These are phyloP conservation scores for Parthenolecanium corni DNA, from an alignment of 2,888 invertebrate species.

Conservation along the genomic window DNA sequence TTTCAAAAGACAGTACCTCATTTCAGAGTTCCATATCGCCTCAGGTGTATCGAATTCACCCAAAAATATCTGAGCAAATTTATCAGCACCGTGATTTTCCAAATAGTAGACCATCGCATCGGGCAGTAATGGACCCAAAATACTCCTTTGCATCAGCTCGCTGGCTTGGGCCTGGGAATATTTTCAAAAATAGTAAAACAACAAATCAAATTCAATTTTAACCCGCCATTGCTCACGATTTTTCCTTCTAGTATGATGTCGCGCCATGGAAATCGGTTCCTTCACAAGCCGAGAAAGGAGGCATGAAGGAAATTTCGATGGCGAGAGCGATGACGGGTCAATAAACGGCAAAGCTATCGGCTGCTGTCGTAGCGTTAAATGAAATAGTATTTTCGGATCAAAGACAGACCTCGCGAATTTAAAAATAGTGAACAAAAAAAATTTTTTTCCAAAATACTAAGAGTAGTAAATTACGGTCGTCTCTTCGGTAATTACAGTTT, in stretches of 20 bases:
- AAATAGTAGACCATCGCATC: slow-evolving; percentile 99
- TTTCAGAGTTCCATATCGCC: slow-evolving; percentile 97
- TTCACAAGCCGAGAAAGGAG: too few species aligned
- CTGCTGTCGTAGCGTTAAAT: too few species aligned
- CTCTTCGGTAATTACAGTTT: too few species aligned
- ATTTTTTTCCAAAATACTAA: too few species aligned
- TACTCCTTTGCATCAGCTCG: slow-evolving; percentile 83
- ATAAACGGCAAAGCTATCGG: too few species aligned
- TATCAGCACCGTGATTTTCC: slow-evolving; percentile 95
- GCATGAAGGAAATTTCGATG: too few species aligned
- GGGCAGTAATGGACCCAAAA: slow-evolving; percentile 84
- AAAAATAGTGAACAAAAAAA: too few species aligned
- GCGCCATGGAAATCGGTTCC: too few species aligned
- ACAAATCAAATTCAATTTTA: background rate
- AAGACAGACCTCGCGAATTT: too few species aligned
- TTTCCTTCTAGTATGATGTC: background rate
- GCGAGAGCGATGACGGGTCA: too few species aligned
- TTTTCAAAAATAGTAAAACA: slow-evolving; percentile 31
- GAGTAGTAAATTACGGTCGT: too few species aligned
- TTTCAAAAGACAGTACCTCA: slow-evolving; percentile 53
- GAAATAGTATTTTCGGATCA: too few species aligned
- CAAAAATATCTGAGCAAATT: slow-evolving; percentile 93
- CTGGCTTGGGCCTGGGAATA: slow-evolving; percentile 42
- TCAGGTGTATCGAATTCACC: slow-evolving; percentile 98
- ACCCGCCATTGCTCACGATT: background rate